A percentile compares a stretch with the other conserved stretches of the same genome.
Conservation (phyloP, 1,140 invertebrate species). For the Chlorops oryzae region DNA sequence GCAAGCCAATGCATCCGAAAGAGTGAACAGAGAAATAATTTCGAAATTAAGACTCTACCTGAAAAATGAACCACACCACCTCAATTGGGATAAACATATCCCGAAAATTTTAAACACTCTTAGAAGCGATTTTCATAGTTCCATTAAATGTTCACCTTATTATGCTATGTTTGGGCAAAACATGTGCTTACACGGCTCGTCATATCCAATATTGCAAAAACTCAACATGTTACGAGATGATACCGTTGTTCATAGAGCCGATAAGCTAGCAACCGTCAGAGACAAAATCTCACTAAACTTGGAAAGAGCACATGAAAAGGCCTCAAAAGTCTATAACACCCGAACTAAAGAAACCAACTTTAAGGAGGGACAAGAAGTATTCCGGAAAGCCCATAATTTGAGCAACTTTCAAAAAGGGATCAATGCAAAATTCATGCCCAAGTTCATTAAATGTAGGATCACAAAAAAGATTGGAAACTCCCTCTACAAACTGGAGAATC, state of each 20-base stretch:
- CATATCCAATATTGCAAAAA: not conserved
- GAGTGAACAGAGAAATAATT: not conserved
- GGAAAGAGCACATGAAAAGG: not conserved
- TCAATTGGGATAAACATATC: conserved; percentile 15
- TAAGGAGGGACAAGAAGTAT: conserved; percentile 8
- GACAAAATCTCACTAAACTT: not conserved
- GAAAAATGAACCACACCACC: not conserved
- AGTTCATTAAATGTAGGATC: conserved; percentile 5
- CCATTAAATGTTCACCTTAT: conserved; percentile 3
- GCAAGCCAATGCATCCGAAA: conserved; percentile 2
- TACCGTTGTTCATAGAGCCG: not conserved
- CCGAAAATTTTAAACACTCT: conserved; percentile 1
- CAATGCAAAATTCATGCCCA: conserved; percentile 11
- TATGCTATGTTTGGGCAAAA: conserved; percentile 4
- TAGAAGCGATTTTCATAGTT: not conserved
- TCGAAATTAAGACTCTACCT: not conserved
- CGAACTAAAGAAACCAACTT: not conserved
- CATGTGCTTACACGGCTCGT: not conserved
- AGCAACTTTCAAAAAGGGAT: conserved; percentile 10
- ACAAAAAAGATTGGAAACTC: conserved; percentile 4
- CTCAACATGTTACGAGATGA: not conserved
- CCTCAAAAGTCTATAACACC: conserved; percentile 5
- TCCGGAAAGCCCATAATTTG: conserved; percentile 2
- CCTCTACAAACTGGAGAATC: conserved; percentile 4
- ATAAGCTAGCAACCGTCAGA: not conserved